Evolutionary conservation across 2,888 invertebrate species (phyloP), one percentile per base, ranked within the genome.

Genomic region (Eupithecia subumbrata): DNA sequence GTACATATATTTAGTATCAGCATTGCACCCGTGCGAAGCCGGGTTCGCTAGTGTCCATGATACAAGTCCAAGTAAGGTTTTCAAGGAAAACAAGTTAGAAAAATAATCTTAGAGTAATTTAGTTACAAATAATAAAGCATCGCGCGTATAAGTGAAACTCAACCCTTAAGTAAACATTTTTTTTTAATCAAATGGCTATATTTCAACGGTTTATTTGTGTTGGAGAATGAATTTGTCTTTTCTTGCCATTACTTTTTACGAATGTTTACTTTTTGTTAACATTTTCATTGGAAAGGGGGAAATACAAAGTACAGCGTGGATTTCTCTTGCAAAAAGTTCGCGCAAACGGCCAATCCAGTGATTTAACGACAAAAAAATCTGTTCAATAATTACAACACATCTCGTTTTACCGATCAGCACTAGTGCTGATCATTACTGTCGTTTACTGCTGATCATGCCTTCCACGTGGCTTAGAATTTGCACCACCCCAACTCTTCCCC

Each of bases 131-230:
- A 16, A 18, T 45, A 56, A 11, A 22, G 22, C 22, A 56, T n/a
- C 22, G 4, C 22, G 67, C 68, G 40, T 12, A 8, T 68, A 25
- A 14, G 11, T 68, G 68, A 14, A 22, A 14, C 5, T 22, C 68
- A 7, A 68, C 68, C 68, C 43, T 37, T 14, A 45, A 85, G 84
- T 84, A 86, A 89, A 89, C 85, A 86, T 71, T 84, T 85, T 88
- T 88, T 89, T 88, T 88, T 89, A 88, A 89, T 89, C 85, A 84
- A 86, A 87, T 87, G 80, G 63, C 71, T 75, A 52, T 76, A 78
- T 73, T 81, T 82, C 84, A 80, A 82, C 11, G 16, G 71, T 30
- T 69, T 69, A 67, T 77, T 75, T 70, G 66, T 60, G 71, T 60
- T 52, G 40, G 34, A 72, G 69, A 69, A 75, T 73, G 30, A 69